A percentile compares a stretch with the other conserved stretches of the same genome.
phyloP scores from a whole-genome alignment of 64 coral and sea anemone genomes.

The Porites lutea region DNA sequence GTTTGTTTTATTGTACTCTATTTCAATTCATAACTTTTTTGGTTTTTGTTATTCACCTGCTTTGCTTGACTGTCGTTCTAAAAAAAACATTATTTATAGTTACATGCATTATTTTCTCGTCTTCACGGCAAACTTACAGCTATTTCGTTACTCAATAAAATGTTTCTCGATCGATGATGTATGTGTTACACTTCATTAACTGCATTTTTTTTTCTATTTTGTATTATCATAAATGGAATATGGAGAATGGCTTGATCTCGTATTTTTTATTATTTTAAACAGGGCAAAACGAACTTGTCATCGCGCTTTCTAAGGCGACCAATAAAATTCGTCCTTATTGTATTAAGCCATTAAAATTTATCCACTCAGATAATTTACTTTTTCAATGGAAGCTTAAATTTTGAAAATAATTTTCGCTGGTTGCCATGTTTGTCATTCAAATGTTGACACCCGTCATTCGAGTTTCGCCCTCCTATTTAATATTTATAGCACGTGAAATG shows the following conservation, averaged over 20 bases:
- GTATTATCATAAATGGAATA: no score
- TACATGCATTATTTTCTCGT: no score
- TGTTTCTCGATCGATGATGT: background rate
- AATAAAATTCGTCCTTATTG: background rate
- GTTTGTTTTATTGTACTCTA: no score
- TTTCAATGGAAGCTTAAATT: background rate
- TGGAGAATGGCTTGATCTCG: background rate
- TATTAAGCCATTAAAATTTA: background rate
- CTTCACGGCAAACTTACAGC: no score
- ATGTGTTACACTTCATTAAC: background rate
- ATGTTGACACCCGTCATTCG: background rate
- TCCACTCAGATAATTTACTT: background rate
- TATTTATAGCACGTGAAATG: slow-evolving; percentile 83
- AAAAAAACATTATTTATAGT: no score
- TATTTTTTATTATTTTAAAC: background rate
- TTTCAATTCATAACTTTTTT: no score
- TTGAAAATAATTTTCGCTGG: background rate
- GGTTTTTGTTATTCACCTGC: no score
- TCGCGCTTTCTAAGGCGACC: background rate
- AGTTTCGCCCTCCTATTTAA: slow-evolving; percentile 45
- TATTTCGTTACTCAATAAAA: no score
- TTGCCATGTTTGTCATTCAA: slow-evolving; percentile 26
- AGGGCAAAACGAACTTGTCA: background rate
- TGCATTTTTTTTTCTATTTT: background rate
- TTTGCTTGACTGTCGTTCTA: no score